Conservation (phyloP, 23 tunicate genomes). For the Halocynthia aurantium region DNA sequence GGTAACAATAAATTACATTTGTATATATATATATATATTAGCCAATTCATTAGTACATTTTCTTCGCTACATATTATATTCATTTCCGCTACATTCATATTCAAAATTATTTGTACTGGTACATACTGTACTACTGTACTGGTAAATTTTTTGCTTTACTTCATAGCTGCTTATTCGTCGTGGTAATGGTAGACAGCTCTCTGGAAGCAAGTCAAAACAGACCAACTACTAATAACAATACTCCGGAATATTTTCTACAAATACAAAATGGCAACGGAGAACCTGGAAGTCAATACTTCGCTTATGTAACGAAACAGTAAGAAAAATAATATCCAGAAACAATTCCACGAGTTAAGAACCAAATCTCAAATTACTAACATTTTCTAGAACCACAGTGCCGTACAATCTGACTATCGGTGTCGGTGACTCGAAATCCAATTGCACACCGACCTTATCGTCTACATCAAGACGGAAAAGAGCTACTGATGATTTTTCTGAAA, state of each 20-base stretch:
- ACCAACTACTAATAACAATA: not conserved
- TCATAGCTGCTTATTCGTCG: constrained; percentile 14
- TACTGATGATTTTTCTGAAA: not conserved
- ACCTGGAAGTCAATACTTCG: constrained; percentile 1
- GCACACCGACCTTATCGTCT: not conserved
- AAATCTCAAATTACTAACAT: not conserved
- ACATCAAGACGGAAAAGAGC: not conserved
- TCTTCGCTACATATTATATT: too few species aligned
- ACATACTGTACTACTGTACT: too few species aligned
- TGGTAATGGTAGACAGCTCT: not conserved
- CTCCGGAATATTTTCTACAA: too few species aligned
- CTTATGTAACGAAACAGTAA: constrained; percentile 1
- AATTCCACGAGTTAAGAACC: not conserved
- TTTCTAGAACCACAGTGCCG: not conserved
- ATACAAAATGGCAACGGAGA: not conserved
- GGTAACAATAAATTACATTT: not conserved
- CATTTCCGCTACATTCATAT: too few species aligned
- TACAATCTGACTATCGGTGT: constrained; percentile 3
- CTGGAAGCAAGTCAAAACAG: not conserved
- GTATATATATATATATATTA: too few species aligned
- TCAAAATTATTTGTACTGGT: too few species aligned
- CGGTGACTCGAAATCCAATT: not conserved
- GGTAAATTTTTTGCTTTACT: not conserved
- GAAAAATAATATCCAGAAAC: not conserved
- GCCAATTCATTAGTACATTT: too few species aligned